A percentile compares a stretch with the other conserved stretches of the same genome.
phyloP scores from a whole-genome alignment of 2,113 vertebrate species.

The Coturnix japonica region DNA sequence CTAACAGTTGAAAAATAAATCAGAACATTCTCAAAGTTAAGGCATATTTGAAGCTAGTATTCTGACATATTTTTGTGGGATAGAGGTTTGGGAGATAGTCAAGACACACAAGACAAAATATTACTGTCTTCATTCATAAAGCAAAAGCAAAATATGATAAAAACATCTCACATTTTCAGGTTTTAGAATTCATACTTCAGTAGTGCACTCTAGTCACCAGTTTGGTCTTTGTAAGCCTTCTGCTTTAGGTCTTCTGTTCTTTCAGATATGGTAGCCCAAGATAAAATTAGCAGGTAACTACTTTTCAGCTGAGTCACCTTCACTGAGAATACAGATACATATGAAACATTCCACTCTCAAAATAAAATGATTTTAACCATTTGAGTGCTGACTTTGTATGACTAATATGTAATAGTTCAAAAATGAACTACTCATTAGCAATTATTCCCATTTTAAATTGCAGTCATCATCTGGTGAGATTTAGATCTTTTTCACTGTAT shows the following conservation, averaged over 20 bases:
- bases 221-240: not conserved
- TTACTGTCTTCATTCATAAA: not conserved
- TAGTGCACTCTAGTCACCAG: not conserved
- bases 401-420: not conserved
- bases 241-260: not conserved
- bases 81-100: accelerated
- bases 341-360: not conserved
- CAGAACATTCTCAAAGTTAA: not conserved
- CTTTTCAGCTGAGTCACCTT: not conserved
- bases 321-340: not conserved
- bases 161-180: not conserved
- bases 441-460: not conserved
- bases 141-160: not conserved
- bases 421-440: not conserved
- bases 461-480: not conserved
- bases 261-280: not conserved
- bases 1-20: not conserved
- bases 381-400: not conserved
- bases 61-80: not conserved
- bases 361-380: not conserved
- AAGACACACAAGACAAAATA: not conserved
- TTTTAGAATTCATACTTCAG: not conserved
- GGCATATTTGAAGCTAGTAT: not conserved
- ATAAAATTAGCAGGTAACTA: not conserved
- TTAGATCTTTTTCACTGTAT: not conserved